Conservation (phyloP, 1,140 invertebrate genomes). For the Akabosia matsudoensis region DNA sequence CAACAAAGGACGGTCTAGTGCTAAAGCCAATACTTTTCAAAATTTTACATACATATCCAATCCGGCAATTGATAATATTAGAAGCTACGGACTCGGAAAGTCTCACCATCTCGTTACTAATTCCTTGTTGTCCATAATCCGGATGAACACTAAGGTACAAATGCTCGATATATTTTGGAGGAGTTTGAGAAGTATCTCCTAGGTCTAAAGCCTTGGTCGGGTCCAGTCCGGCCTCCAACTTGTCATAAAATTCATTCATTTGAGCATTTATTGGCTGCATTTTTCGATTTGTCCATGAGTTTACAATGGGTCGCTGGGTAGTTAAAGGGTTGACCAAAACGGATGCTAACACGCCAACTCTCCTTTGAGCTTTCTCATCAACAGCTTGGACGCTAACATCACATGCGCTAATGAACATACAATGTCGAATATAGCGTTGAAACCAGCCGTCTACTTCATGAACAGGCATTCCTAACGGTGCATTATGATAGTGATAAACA, state of each 20-base stretch:
- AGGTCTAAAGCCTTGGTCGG: neutral
- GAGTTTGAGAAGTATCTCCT: neutral
- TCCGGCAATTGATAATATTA: neutral
- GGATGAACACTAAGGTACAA: neutral
- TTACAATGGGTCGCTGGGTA: neutral
- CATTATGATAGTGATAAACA: neutral
- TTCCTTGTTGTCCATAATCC: neutral
- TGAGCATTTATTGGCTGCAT: neutral
- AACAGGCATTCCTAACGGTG: neutral
- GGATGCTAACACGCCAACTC: neutral
- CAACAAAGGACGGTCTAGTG: too few species aligned
- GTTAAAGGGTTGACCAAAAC: neutral
- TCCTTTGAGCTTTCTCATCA: neutral
- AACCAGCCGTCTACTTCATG: neutral
- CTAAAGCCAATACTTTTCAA: neutral
- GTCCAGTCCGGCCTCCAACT: neutral
- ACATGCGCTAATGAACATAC: conserved; percentile 1
- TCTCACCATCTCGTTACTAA: neutral
- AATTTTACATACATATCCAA: neutral
- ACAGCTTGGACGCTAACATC: conserved; percentile 8
- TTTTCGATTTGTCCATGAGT: neutral
- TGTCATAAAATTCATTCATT: conserved; percentile 10
- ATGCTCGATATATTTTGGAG: neutral
- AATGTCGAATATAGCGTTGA: neutral
- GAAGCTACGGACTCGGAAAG: neutral